Evolutionary conservation across 1,140 invertebrate species (phyloP).

Genomic region (Plutomurus gul): DNA sequence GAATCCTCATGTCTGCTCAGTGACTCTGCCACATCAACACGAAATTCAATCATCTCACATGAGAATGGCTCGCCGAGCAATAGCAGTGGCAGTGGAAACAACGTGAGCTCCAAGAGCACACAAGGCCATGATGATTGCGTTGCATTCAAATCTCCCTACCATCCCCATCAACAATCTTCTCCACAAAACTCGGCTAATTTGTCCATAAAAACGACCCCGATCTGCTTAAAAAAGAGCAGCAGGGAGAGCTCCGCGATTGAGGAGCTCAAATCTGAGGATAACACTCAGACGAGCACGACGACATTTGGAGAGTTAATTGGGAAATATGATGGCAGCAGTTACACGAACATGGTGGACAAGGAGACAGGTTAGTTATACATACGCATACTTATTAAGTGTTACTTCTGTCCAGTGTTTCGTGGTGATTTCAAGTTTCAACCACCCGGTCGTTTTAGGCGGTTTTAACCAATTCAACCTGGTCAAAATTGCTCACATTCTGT

Average conservation of each 20-base stretch:
- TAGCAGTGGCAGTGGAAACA: conserved; percentile 19
- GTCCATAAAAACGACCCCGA: neutral
- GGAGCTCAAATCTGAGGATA: neutral
- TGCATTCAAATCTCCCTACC: neutral
- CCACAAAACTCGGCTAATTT: neutral
- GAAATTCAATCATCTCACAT: conserved; percentile 51
- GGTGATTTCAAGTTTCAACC: too few species aligned
- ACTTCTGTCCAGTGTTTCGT: too few species aligned
- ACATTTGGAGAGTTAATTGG: neutral
- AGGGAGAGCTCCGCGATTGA: neutral
- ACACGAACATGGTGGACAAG: conserved; percentile 37
- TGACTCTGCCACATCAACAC: conserved; percentile 32
- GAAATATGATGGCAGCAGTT: neutral
- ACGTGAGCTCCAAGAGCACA: neutral
- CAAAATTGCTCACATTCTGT: too few species aligned
- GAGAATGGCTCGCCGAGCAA: conserved; percentile 31
- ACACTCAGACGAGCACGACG: neutral
- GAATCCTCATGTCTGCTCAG: conserved; percentile 49
- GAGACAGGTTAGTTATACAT: too few species aligned
- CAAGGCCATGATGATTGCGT: neutral
- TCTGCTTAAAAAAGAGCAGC: neutral
- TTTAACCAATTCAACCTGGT: too few species aligned
- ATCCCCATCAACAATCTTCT: neutral
- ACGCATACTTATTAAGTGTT: too few species aligned
- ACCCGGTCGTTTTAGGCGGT: too few species aligned